Evolutionary conservation across 2,113 vertebrate species (phyloP).

Genomic region (Odocoileus hemionus): DNA sequence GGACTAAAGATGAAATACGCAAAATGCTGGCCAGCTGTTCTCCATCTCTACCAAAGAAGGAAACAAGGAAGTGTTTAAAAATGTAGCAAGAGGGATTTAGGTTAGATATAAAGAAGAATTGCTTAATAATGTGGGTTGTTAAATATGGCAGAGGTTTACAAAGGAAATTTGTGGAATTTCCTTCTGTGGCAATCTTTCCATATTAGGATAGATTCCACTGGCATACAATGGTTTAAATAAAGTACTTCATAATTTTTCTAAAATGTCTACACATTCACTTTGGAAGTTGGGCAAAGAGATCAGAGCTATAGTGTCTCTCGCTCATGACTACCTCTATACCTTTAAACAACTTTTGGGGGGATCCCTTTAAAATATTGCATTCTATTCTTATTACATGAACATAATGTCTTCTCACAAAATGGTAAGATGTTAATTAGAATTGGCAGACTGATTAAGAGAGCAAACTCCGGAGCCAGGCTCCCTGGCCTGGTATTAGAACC

Average conservation of each 20-base stretch:
- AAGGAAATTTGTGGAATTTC: conserved; percentile 45
- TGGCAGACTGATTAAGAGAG: background rate
- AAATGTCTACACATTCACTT: background rate
- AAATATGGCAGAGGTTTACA: conserved; percentile 24
- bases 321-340: background rate
- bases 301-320: background rate
- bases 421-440: background rate
- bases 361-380: background rate
- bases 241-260: background rate
- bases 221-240: background rate
- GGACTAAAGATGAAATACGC: background rate
- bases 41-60: background rate
- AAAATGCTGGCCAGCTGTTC: background rate
- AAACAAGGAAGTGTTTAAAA: background rate
- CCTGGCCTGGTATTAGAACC: background rate
- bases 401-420: background rate
- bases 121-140: conserved; percentile 13
- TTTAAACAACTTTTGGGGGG: background rate
- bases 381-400: background rate
- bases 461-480: background rate
- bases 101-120: conserved; percentile 40
- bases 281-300: background rate
- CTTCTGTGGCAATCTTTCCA: background rate
- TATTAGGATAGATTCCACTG: background rate
- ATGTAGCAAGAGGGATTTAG: background rate